phyloP scores from a whole-genome alignment of 2,113 vertebrate species.

The Phaetusa simplex region DNA sequence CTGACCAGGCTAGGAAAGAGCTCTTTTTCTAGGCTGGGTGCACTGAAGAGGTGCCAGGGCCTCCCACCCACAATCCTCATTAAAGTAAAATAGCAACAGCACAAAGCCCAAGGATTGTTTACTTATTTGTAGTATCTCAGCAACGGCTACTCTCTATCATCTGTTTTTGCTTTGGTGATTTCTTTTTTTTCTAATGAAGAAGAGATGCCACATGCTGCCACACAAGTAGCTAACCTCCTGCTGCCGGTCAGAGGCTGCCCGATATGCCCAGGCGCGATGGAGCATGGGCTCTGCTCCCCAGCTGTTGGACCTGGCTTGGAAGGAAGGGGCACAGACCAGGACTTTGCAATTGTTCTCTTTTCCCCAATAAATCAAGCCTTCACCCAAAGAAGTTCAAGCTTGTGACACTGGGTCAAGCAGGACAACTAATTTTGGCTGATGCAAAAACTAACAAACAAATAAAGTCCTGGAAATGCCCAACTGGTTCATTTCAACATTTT shows the following conservation, averaged over 20 bases:
- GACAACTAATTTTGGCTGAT: not conserved
- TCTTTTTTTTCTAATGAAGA: conserved; percentile 62
- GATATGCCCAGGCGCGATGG: not conserved
- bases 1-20: conserved; percentile 12
- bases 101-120: conserved; percentile 69
- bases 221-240: conserved; percentile 65
- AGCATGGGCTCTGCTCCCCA: conserved; percentile 19
- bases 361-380: not conserved
- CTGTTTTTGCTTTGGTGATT: conserved; percentile 78
- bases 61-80: conserved; percentile 65
- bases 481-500: not conserved
- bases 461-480: not conserved
- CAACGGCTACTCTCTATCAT: conserved; percentile 72
- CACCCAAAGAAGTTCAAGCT: not conserved
- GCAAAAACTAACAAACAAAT: not conserved
- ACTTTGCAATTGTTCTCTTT: not conserved
- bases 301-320: not conserved
- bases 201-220: conserved; percentile 75
- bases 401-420: not conserved
- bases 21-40: conserved; percentile 28
- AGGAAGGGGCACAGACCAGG: not conserved
- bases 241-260: conserved; percentile 56
- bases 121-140: conserved; percentile 71
- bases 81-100: conserved; percentile 63
- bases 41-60: conserved; percentile 36